A percentile compares a stretch with the other conserved stretches of the same genome.
Conservation (phyloP, 2,797 vertebrate genomes). For the Lacerta bilineata region DNA sequence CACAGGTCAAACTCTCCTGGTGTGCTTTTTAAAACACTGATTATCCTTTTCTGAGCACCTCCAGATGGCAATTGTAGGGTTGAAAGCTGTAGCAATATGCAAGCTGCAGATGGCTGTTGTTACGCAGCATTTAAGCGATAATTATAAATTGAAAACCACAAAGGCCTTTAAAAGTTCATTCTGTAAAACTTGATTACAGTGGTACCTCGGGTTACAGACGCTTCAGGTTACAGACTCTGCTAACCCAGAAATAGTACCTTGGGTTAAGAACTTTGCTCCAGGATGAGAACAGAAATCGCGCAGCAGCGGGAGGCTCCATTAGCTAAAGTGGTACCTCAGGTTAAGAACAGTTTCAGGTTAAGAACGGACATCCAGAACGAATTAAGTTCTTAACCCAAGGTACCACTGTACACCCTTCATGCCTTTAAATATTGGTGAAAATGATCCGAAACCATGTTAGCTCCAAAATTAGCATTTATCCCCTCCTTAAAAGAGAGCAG, state of each 20-base stretch:
- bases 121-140: background rate
- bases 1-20: constrained; percentile 35
- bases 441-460: background rate
- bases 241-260: no score
- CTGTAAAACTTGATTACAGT: constrained; percentile 1
- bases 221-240: no score
- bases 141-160: background rate
- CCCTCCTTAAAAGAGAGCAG: background rate
- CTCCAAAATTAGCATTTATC: background rate
- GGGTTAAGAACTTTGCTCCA: no score
- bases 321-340: no score
- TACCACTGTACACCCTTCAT: no score
- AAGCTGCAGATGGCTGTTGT: background rate
- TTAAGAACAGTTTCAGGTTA: no score
- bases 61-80: background rate
- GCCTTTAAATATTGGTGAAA: background rate
- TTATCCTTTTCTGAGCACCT: background rate
- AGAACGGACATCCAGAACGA: no score
- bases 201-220: no score
- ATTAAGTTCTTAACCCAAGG: no score
- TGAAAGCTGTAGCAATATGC: background rate
- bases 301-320: no score
- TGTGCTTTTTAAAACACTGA: background rate
- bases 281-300: no score
- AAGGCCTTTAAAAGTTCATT: background rate